Evolutionary conservation across 2,888 invertebrate species (phyloP), one percentile per base, ranked within the genome.

Genomic region (Eustalomyia histrio): DNA sequence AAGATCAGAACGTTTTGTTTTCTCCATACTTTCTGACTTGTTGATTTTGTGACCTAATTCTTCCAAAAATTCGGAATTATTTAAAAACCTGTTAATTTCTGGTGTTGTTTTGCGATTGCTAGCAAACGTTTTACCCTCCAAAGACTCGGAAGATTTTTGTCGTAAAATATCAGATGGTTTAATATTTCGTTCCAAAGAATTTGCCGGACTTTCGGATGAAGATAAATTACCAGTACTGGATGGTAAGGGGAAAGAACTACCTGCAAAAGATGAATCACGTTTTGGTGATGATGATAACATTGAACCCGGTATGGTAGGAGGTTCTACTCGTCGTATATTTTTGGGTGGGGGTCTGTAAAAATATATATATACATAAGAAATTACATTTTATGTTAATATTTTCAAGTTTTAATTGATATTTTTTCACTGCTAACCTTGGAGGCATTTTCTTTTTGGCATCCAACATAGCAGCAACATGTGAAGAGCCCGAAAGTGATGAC

Each of bases 391-490:
- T 29, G 29, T 29, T 4, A 29, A 29, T 6, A 29, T 29, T 29
- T 7, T 29, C 29, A 29, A 29, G 29, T 29, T 29, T 29, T 29
- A 6, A 6, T 29, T 29, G 7, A 29, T 12, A 71, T 39, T 55
- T 47, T n/a, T 47, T n/a, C 14, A 5, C 14, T n/a, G 33, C 65
- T 91, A 87, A 93, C 93, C 93, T 93, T 82, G 93, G 94, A 86
- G 93, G 93, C 84, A 94, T 93, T 92, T 93, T 93, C 89, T 93
- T 93, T 90, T 92, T 93, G 68, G 92, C 91, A 82, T 93, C 92
- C 71, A 92, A 89, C 84, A 88, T 87, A 55, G 88, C 85, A 58
- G 86, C 85, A 55, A 86, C 83, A 83, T 88, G 86, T 73, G 89
- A 86, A 52, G 89, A 86, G 29, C 92, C 91, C 55, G 93, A 92